Evolutionary conservation across 92 coral and sea anemone species (phyloP).

Genomic region (Parazoanthus atlanticus): DNA sequence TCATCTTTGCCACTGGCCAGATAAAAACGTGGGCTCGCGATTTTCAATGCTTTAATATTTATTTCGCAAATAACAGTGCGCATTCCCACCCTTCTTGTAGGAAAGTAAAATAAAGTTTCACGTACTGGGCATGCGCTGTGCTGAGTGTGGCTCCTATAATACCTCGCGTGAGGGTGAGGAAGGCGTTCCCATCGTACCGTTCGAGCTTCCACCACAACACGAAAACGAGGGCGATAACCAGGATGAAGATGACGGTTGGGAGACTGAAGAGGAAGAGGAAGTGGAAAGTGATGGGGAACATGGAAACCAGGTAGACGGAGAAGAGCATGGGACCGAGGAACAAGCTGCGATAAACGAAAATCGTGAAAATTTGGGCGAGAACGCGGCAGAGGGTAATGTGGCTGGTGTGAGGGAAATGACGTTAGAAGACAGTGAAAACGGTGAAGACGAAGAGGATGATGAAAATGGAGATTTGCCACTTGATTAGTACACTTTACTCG

Average conservation of each 20-base stretch:
- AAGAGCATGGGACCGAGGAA: background rate
- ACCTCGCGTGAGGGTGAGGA: constrained; percentile 89
- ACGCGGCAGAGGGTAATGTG: background rate
- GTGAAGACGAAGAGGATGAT: background rate
- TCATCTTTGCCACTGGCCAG: too few species aligned
- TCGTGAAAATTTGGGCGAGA: background rate
- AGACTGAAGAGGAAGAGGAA: constrained; percentile 62
- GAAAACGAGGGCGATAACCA: constrained; percentile 33
- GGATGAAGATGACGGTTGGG: constrained; percentile 69
- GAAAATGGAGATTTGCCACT: constrained; percentile 27
- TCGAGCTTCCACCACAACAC: constrained; percentile 15
- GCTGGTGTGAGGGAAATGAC: background rate
- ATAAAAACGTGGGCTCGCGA: too few species aligned
- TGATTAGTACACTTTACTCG: background rate
- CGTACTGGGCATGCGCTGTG: constrained; percentile 87
- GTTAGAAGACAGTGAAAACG: background rate
- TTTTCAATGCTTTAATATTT: too few species aligned
- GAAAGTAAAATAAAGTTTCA: constrained; percentile 88
- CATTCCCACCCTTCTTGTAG: constrained; percentile 23
- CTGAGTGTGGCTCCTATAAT: constrained; percentile 93
- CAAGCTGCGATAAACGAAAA: background rate
- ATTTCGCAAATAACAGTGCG: background rate
- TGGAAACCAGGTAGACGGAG: constrained; percentile 27
- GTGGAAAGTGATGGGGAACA: constrained; percentile 46
- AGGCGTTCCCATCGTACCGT: constrained; percentile 64